Conservation (phyloP, 2,797 vertebrate species). For the Hephaestus fuliginosus region DNA sequence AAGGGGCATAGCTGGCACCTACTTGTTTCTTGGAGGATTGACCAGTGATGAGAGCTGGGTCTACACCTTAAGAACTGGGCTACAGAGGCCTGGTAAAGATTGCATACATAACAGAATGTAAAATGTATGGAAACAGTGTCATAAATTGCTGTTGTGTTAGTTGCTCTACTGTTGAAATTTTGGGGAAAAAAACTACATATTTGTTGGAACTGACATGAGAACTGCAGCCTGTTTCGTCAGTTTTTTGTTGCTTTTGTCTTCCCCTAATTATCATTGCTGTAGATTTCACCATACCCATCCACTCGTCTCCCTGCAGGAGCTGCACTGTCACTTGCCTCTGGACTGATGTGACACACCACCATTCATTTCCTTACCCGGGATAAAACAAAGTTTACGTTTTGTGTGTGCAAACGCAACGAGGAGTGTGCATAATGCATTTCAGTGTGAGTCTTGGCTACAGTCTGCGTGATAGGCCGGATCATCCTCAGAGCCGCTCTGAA, state of each 20-base stretch:
- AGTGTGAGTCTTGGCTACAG: slow-evolving; percentile 5
- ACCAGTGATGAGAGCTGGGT: neutral
- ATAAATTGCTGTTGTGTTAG: neutral
- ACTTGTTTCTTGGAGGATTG: neutral
- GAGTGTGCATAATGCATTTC: neutral
- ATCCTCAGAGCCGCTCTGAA: slow-evolving; percentile 42
- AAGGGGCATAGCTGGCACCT: neutral
- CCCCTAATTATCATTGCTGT: neutral
- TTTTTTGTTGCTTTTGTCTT: neutral
- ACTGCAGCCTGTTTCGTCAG: neutral
- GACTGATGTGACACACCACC: neutral
- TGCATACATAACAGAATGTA: neutral
- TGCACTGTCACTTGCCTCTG: neutral
- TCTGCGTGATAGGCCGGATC: slow-evolving; percentile 29
- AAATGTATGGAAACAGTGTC: neutral
- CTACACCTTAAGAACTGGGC: neutral
- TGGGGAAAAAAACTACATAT: neutral
- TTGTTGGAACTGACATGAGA: neutral
- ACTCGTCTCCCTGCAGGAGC: neutral
- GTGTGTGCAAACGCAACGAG: slow-evolving; percentile 7
- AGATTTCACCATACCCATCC: neutral
- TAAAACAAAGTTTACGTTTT: neutral
- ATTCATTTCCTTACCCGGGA: neutral
- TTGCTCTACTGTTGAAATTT: neutral
- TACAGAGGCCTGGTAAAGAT: neutral